Evolutionary conservation across 64 coral and sea anemone species (phyloP).

Genomic region (Actinia equina): DNA sequence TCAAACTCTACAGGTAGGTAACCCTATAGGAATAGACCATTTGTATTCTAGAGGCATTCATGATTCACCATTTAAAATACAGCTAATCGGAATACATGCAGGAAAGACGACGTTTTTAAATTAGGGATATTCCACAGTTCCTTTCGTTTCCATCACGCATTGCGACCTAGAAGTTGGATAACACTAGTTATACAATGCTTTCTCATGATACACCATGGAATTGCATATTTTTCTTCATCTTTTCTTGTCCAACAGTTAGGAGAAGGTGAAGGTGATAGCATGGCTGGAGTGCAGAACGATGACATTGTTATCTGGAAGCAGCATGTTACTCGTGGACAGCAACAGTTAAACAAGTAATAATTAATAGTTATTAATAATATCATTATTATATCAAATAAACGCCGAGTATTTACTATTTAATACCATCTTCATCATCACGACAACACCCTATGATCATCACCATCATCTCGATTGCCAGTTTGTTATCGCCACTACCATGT

Average conservation of each 20-base stretch:
- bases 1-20: neutral
- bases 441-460: too few relatives aligned
- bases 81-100: too few relatives aligned
- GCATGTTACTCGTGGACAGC: neutral
- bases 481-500: too few relatives aligned
- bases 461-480: too few relatives aligned
- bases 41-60: neutral
- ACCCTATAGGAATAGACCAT: too few relatives aligned
- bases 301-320: conserved; percentile 24
- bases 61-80: neutral
- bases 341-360: neutral
- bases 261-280: neutral
- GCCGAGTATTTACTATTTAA: neutral
- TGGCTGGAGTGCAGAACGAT: conserved; percentile 20
- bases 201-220: too few relatives aligned
- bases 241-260: neutral
- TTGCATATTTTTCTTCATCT: neutral
- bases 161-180: too few relatives aligned
- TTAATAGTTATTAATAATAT: neutral
- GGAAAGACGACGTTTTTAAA: too few relatives aligned
- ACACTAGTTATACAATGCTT: too few relatives aligned
- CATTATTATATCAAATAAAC: too few relatives aligned
- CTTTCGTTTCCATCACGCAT: too few relatives aligned
- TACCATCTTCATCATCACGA: neutral
- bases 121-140: too few relatives aligned